Conservation (phyloP, 2,888 invertebrate genomes). For the Parnassius mnemosyne region DNA sequence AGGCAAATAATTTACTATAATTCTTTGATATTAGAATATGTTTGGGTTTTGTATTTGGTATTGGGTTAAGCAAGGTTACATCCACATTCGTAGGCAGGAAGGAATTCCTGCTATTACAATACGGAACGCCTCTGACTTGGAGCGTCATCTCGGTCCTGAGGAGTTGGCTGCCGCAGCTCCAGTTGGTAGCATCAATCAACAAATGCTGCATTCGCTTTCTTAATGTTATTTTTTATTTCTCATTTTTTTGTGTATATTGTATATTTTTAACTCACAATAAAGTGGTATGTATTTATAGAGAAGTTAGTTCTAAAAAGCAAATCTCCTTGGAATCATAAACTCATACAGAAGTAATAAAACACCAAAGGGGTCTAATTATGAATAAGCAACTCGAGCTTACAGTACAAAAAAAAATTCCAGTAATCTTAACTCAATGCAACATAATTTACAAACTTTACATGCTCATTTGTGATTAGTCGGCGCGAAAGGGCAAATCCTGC, state of each 20-base stretch:
- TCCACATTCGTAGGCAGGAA: too few relatives aligned
- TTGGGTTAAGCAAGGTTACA: too few relatives aligned
- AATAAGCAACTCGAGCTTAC: conserved; percentile 68
- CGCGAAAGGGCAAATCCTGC: conserved; percentile 81
- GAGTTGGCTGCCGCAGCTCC: too few relatives aligned
- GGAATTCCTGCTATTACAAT: too few relatives aligned
- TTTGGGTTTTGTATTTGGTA: too few relatives aligned
- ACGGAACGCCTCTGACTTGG: too few relatives aligned
- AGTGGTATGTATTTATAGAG: not conserved
- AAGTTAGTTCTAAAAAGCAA: conserved; percentile 52
- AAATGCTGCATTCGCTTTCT: too few relatives aligned
- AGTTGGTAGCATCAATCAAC: too few relatives aligned
- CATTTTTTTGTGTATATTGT: too few relatives aligned
- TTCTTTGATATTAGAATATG: too few relatives aligned
- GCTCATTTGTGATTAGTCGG: conserved; percentile 80
- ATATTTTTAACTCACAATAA: not conserved
- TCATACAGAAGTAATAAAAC: conserved; percentile 76
- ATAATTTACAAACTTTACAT: conserved; percentile 80
- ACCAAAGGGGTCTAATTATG: conserved; percentile 78
- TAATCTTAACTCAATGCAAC: conserved; percentile 75
- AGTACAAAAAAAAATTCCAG: conserved; percentile 66
- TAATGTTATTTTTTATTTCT: too few relatives aligned
- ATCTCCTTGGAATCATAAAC: conserved; percentile 60
- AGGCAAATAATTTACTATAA: not conserved
- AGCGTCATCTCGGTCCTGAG: too few relatives aligned